Base-by-base conservation (phyloP, 2,797 vertebrate species). In the Paramormyrops hopkinsi region DNA sequence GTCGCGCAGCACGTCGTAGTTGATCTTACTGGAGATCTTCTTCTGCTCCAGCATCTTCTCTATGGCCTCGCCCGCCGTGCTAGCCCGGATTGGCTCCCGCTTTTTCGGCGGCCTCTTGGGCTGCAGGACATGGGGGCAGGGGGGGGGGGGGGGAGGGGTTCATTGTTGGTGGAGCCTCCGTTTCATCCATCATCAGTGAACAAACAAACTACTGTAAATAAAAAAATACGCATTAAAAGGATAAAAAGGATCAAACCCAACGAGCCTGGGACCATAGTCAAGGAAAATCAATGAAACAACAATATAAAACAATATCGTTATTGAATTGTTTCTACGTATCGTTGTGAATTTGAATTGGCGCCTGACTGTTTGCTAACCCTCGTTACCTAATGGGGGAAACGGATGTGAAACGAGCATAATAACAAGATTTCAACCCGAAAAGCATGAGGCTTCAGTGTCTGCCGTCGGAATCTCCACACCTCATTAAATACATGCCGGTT, bases 1-100 rank as follows among this genome's bases (percentile, higher is more conserved):
- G 95, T 97, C 98, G 85, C 97, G 97, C 89, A 99, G 96, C 86
- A 99, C 98, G 25, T 98, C 97, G 90, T 99, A 99, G 96, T 99
- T 98, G 94, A 99, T 99, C 96, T 99, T 99, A 93, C 96, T 96
- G 12, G 98, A 99, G 93, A 99, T 98, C 92, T 94, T 97, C 94
- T 99, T 99, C 95, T 98, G 97, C 93, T 99, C 98, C 94, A 99
- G 93, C 98, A 99, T 99, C 96, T 97, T 98, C 94, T 96, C 98
- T 48, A 99, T 99, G 93, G 98, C 98, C 93, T 99, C 98, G 69
- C 98, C 98, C 0, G 98, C 98, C 0, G 97, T 97, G 96, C 93
- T 97, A 90, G 98, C 98, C 76, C 95, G 94, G 94, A 99, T 98
- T 0, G 96, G 96, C 65, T 95, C 94, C 3, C 93, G 94, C 48